These are phyloP conservation scores for Theretra japonica DNA, from an alignment of 2,888 invertebrate genomes.

Conservation along the genomic window DNA sequence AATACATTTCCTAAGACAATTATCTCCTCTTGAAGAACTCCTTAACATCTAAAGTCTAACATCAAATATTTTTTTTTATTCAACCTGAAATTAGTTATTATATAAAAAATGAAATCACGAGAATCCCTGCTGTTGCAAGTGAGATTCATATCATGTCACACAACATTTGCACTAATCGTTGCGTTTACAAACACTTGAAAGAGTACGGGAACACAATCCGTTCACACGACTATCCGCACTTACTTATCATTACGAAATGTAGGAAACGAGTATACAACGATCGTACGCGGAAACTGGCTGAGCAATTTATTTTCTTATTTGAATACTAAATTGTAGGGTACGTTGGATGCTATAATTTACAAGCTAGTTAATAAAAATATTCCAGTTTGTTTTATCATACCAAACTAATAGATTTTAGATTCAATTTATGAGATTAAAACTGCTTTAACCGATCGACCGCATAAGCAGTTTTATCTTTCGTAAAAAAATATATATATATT, in stretches of 20 bases:
- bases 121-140: background rate
- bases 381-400: no score
- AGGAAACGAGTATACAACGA: background rate
- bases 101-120: background rate
- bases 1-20: no score
- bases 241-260: background rate
- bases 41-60: no score
- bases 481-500: no score
- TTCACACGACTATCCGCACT: slow-evolving; percentile 3
- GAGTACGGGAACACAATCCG: background rate
- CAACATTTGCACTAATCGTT: background rate
- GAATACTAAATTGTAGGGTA: background rate
- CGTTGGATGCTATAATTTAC: background rate
- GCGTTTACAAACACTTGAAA: slow-evolving; percentile 1
- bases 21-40: no score
- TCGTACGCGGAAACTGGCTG: background rate
- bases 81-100: background rate
- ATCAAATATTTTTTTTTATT: no score
- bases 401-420: no score
- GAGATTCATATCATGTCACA: no score
- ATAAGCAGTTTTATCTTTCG: no score
- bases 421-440: no score
- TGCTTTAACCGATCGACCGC: no score
- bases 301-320: background rate
- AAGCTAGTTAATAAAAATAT: background rate